These are phyloP conservation scores for Scomber japonicus DNA, from an alignment of 2,113 vertebrate species.

Conservation along the genomic window DNA sequence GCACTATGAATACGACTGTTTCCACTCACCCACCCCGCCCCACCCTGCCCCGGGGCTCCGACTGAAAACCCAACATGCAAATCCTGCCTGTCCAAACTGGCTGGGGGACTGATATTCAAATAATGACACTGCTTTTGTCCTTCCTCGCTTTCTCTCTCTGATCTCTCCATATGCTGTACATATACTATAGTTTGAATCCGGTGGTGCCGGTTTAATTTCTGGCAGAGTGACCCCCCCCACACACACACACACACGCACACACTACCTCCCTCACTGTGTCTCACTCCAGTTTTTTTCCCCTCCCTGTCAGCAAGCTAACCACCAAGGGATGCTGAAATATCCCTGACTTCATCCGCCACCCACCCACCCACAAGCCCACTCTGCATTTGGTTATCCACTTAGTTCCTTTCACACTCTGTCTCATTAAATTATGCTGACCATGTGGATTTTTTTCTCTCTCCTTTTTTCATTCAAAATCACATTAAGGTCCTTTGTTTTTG, in stretches of 20 bases:
- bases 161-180: conserved; percentile 50
- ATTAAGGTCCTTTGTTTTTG: conserved; percentile 57
- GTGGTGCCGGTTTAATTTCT: conserved; percentile 47
- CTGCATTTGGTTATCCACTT: conserved; percentile 74
- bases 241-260: not conserved
- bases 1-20: conserved; percentile 54
- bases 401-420: conserved; percentile 70
- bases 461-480: conserved; percentile 39
- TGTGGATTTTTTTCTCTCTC: conserved; percentile 41
- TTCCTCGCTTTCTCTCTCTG: conserved; percentile 32
- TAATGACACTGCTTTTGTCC: conserved; percentile 63
- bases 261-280: conserved; percentile 51
- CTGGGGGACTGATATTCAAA: conserved; percentile 63
- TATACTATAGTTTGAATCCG: conserved; percentile 36
- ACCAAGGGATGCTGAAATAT: conserved; percentile 76
- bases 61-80: conserved; percentile 72
- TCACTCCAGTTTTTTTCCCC: conserved; percentile 40
- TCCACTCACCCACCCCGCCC: conserved; percentile 48
- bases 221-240: conserved; percentile 11
- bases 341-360: conserved; percentile 70
- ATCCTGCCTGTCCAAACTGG: conserved; percentile 76
- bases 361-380: conserved; percentile 64
- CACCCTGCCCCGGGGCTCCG: conserved; percentile 55
- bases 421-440: conserved; percentile 73
- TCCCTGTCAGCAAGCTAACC: conserved; percentile 66